These are phyloP conservation scores for Ciconia maguari DNA, from an alignment of 2,113 vertebrate species.

Conservation along the genomic window DNA sequence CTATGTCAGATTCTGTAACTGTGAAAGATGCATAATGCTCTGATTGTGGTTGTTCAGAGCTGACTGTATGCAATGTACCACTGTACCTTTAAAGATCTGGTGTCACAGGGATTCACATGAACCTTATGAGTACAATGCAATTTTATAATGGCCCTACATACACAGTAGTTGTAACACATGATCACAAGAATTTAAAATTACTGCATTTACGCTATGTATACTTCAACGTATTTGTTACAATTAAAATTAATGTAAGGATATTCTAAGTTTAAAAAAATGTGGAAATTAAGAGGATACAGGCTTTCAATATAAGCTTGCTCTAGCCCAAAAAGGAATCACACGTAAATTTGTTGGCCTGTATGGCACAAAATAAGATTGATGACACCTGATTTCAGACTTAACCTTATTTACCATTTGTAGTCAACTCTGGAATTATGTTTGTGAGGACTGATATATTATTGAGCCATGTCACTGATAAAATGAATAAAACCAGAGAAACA, in stretches of 20 bases:
- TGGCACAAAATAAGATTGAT: not conserved
- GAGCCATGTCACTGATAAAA: not conserved
- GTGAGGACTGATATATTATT: not conserved
- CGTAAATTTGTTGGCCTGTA: not conserved
- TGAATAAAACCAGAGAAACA: not conserved
- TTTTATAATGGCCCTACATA: not conserved
- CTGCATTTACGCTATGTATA: not conserved
- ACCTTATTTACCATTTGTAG: not conserved
- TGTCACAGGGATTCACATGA: not conserved
- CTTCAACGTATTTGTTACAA: not conserved
- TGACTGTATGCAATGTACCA: not conserved
- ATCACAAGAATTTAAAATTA: not conserved
- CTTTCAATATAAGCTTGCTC: not conserved
- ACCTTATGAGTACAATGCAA: not conserved
- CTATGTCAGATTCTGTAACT: not conserved
- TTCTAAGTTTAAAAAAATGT: not conserved
- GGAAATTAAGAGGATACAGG: not conserved
- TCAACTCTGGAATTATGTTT: not conserved
- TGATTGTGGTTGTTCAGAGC: not conserved
- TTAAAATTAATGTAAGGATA: not conserved
- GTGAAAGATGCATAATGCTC: not conserved
- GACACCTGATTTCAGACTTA: not conserved
- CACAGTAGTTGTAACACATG: not conserved
- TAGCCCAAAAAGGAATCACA: not conserved
- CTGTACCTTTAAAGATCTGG: not conserved